Evolutionary conservation across 1,140 invertebrate genomes (phyloP).

Genomic region (Chymomyza costata): DNA sequence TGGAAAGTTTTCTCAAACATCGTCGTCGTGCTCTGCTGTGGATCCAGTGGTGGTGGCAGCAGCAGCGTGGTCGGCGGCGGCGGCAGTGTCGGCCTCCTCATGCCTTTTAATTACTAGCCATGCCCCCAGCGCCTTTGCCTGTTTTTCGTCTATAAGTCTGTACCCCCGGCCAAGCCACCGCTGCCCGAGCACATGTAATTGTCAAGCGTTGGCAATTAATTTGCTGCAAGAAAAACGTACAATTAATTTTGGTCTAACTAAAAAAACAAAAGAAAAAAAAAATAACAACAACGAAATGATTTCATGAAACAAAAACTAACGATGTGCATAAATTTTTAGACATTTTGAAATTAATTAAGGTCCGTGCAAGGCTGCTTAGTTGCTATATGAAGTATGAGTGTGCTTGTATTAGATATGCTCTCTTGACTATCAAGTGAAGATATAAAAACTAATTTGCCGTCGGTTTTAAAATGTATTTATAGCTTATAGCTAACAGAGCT

Average conservation of each 20-base stretch:
- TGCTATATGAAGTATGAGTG: too few species aligned
- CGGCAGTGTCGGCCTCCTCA: conserved; percentile 9
- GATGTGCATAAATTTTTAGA: conserved; percentile 44
- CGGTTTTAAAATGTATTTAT: too few species aligned
- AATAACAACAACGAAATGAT: conserved; percentile 3
- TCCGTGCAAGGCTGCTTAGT: not conserved
- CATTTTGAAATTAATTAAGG: conserved; percentile 41
- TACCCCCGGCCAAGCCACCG: not conserved
- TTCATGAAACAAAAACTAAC: conserved; percentile 19
- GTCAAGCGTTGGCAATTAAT: conserved; percentile 69
- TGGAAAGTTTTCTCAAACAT: conserved; percentile 69
- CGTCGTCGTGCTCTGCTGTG: conserved; percentile 5
- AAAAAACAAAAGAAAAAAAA: conserved; percentile 1
- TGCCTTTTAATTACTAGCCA: conserved; percentile 35
- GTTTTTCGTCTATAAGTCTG: not conserved
- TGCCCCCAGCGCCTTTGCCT: conserved; percentile 13
- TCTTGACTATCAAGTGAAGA: too few species aligned
- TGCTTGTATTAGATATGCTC: too few species aligned
- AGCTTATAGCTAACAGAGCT: too few species aligned
- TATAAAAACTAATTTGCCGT: too few species aligned
- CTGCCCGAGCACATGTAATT: conserved; percentile 45
- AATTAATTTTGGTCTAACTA: conserved; percentile 52
- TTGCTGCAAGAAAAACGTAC: conserved; percentile 65
- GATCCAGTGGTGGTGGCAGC: conserved; percentile 18
- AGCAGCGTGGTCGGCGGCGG: conserved; percentile 18